A percentile compares a stretch with the other conserved stretches of the same genome.
phyloP scores from a whole-genome alignment of 2,888 invertebrate genomes.

The Lymantria dispar region DNA sequence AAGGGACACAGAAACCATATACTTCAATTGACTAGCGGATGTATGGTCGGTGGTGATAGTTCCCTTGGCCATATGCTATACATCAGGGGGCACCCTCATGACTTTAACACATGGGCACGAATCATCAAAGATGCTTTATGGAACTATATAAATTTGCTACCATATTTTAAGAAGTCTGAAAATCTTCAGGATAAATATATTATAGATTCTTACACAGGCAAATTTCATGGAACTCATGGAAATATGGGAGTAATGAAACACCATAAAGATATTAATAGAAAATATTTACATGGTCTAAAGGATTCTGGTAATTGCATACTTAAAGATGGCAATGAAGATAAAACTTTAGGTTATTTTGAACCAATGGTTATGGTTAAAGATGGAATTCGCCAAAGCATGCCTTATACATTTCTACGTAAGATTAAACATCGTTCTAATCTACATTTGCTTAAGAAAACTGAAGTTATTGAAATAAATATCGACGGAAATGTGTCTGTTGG shows the following conservation, averaged over 20 bases:
- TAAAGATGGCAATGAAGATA: constrained; percentile 18
- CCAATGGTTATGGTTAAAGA: constrained; percentile 63
- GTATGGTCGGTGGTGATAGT: constrained; percentile 47
- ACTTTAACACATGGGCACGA: constrained; percentile 41
- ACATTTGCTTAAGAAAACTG: constrained; percentile 59
- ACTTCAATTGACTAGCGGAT: constrained; percentile 37
- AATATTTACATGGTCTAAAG: constrained; percentile 52
- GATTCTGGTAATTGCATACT: constrained; percentile 58
- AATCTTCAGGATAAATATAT: constrained; percentile 30
- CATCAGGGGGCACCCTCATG: constrained; percentile 32
- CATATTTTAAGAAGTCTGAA: constrained; percentile 48
- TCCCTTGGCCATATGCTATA: constrained; percentile 37
- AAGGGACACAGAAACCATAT: constrained; percentile 10
- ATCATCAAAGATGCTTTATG: constrained; percentile 30
- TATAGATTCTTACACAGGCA: constrained; percentile 19
- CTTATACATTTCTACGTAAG: constrained; percentile 66
- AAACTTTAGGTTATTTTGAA: constrained; percentile 61
- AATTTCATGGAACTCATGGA: constrained; percentile 57
- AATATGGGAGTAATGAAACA: constrained; percentile 54
- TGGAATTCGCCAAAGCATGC: constrained; percentile 71
- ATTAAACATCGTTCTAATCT: constrained; percentile 47
- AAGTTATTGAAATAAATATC: constrained; percentile 71
- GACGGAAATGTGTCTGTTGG: constrained; percentile 58
- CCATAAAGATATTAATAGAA: constrained; percentile 18
- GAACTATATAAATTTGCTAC: constrained; percentile 37